Evolutionary conservation across 2,113 vertebrate species (phyloP), one percentile per base, ranked within the genome.

Genomic region (Microtus oregoni): DNA sequence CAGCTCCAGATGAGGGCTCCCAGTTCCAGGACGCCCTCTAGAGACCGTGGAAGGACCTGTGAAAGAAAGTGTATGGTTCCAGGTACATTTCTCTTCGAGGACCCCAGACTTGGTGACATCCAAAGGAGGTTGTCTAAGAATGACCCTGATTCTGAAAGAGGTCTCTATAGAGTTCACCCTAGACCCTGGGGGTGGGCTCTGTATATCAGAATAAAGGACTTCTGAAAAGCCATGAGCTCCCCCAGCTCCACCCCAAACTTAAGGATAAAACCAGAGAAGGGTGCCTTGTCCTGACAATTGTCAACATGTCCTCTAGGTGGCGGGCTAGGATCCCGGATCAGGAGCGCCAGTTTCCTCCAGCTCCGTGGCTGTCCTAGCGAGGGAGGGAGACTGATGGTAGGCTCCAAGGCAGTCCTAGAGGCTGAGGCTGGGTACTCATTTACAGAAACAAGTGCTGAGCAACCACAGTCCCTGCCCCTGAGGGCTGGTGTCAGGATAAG

Each of bases 311-410:
- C 92, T 32, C 89, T 52, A 94, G 96, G 28, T 55, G 93, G 61
- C 22, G 5, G 35, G 22, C 65, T 35, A 28, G 9, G 89, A 3
- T 65, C 38, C 11, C 0, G 13, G 52, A 1, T 73, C 4, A 24
- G 68, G 32, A 65, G 5, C 4, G 22, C 10, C 26, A 1, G 30
- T 11, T 88, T 81, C 38, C n/a, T 68, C 22, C 5, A 38, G 10
- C 3, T 5, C 52, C 22, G 11, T 22, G 28, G n/a, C 6, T 4
- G 65, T 81, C 1, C 0, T 0, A 0, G 38, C 92, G 67, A 35
- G n/a, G 35, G 67, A 35, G n/a, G 35, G 41, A 76, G 55, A 52
- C 50, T 1, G 38, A 35, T 22, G 4, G 4, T 22, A 2, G 0
- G 19, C 32, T 50, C 81, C 24, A 35, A 41, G 13, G 77, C 52